Conservation (phyloP, 2,888 invertebrate species). For the Limnephilus marmoratus region DNA sequence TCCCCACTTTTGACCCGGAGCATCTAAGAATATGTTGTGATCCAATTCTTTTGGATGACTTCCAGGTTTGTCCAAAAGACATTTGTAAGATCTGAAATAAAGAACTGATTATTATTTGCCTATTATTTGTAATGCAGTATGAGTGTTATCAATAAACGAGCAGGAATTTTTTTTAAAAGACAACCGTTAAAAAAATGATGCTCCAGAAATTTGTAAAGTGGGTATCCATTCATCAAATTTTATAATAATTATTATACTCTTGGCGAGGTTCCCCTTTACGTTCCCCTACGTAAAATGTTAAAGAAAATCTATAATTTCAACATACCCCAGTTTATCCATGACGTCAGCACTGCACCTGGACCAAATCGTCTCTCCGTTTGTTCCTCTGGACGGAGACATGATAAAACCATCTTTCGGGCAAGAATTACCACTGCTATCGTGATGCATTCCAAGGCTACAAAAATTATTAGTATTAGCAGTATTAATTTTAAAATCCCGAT, state of each 20-base stretch:
- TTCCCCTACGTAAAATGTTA: not conserved
- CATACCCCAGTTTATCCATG: conserved; percentile 79
- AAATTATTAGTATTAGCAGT: not conserved
- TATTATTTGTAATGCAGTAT: not conserved
- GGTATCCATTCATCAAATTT: no score
- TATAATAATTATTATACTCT: no score
- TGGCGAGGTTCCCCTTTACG: not conserved
- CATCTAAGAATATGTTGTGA: conserved; percentile 80
- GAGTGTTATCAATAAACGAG: not conserved
- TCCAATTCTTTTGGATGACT: conserved; percentile 75
- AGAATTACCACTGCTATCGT: conserved; percentile 84
- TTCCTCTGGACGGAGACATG: conserved; percentile 89
- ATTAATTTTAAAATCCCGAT: no score
- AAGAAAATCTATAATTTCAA: not conserved
- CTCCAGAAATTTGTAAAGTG: no score
- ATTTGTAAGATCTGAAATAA: conserved; percentile 78
- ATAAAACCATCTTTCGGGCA: conserved; percentile 88
- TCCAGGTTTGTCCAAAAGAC: conserved; percentile 79
- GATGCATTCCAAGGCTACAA: conserved; percentile 86
- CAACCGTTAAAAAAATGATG: no score
- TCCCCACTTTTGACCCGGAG: conserved; percentile 84
- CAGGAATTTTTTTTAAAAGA: no score
- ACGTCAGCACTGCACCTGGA: conserved; percentile 85
- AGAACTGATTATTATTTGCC: not conserved
- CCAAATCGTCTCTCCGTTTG: conserved; percentile 87